These are phyloP conservation scores for Osmerus eperlanus DNA, from an alignment of 2,113 vertebrate genomes.

Conservation along the genomic window DNA sequence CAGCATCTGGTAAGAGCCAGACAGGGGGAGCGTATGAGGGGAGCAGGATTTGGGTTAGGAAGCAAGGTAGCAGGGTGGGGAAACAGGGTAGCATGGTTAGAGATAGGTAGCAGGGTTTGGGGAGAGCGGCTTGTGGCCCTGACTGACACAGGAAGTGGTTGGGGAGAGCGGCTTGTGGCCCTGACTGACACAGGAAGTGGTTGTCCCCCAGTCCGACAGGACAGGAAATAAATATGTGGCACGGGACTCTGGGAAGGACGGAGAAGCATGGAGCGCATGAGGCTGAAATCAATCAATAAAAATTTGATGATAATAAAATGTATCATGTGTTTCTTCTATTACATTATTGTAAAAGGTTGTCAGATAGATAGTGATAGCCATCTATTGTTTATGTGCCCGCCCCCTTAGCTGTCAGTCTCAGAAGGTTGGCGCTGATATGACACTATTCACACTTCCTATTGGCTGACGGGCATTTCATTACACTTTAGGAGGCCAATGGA, in stretches of 20 bases:
- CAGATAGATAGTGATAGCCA: conserved; percentile 34
- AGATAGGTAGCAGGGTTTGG: too few relatives aligned
- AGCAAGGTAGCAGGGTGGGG: too few relatives aligned
- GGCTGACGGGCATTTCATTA: conserved; percentile 50
- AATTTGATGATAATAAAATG: conserved; percentile 56
- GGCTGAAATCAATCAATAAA: conserved; percentile 53
- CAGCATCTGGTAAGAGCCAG: neutral
- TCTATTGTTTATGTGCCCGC: conserved; percentile 46
- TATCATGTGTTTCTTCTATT: conserved; percentile 48
- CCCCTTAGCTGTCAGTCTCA: conserved; percentile 50
- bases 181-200: conserved; percentile 35
- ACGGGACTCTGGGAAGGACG: conserved; percentile 61
- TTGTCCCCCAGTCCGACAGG: conserved; percentile 45
- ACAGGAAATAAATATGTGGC: conserved; percentile 68
- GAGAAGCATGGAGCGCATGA: conserved; percentile 64
- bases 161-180: conserved; percentile 47
- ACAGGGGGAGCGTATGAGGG: too few relatives aligned
- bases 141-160: conserved; percentile 31
- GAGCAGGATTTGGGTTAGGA: too few relatives aligned
- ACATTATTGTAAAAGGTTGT: conserved; percentile 29
- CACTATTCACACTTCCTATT: conserved; percentile 44
- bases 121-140: conserved; percentile 51
- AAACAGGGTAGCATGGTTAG: too few relatives aligned
- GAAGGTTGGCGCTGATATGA: conserved; percentile 62
- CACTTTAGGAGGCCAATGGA: conserved; percentile 50